Evolutionary conservation across 1,140 invertebrate genomes (phyloP).

Genomic region (Zophobas morio): DNA sequence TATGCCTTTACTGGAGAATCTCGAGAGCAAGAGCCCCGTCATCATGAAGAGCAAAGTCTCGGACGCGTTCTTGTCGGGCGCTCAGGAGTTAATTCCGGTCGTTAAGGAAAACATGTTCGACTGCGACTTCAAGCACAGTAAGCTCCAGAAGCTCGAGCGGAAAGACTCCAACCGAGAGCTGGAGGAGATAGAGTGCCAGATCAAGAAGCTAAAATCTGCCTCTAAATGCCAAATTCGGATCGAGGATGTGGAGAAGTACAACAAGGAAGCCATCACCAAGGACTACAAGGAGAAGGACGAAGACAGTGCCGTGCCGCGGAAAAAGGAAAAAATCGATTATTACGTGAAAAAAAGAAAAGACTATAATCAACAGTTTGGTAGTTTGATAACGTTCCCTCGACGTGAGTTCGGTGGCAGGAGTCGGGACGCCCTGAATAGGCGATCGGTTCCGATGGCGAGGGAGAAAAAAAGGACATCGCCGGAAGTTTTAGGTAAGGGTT

Average conservation of each 20-base stretch:
- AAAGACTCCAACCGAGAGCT: constrained; percentile 62
- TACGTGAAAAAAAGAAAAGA: constrained; percentile 65
- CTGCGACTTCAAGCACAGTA: constrained; percentile 43
- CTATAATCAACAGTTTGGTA: constrained; percentile 64
- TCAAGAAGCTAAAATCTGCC: constrained; percentile 58
- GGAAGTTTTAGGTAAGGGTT: constrained; percentile 64
- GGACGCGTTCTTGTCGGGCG: constrained; percentile 71
- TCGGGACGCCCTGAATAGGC: constrained; percentile 62
- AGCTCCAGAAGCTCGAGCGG: constrained; percentile 35
- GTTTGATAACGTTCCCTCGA: constrained; percentile 64
- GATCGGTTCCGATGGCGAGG: constrained; percentile 64
- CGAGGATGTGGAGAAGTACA: constrained; percentile 65
- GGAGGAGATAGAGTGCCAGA: constrained; percentile 60
- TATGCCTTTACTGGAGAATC: constrained; percentile 40
- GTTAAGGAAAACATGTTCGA: constrained; percentile 47
- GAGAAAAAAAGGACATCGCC: constrained; percentile 64
- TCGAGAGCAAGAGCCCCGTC: neutral
- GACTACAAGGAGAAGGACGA: constrained; percentile 65
- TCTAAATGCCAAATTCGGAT: constrained; percentile 49
- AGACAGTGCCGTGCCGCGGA: constrained; percentile 65
- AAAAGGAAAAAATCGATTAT: constrained; percentile 68
- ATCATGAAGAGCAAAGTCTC: constrained; percentile 65
- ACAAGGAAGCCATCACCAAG: constrained; percentile 66
- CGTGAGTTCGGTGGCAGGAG: constrained; percentile 58
- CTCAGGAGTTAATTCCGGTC: constrained; percentile 57